Conservation (phyloP, 2,888 invertebrate genomes). For the Mythimna albipuncta region DNA sequence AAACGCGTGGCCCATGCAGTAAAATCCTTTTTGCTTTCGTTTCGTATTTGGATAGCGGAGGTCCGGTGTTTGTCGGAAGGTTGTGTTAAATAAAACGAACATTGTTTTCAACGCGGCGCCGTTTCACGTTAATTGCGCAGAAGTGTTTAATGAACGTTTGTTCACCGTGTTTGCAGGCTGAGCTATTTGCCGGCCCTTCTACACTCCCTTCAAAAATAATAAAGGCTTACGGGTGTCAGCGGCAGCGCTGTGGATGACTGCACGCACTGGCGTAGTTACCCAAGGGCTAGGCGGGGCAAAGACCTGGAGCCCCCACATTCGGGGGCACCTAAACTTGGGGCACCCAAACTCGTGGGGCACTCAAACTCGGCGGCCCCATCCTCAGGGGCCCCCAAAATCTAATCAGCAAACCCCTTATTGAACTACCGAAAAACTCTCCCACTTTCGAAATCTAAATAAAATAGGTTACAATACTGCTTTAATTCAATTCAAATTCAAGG, state of each 20-base stretch:
- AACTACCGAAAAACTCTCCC: too few species aligned
- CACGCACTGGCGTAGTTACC: constrained; percentile 5
- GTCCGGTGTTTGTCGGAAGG: constrained; percentile 68
- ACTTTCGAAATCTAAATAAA: too few species aligned
- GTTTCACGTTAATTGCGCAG: constrained; percentile 80
- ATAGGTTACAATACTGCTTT: too few species aligned
- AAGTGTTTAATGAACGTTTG: constrained; percentile 85
- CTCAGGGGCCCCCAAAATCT: too few species aligned
- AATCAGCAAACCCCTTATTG: too few species aligned
- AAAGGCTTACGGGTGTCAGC: constrained; percentile 51
- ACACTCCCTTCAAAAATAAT: constrained; percentile 66
- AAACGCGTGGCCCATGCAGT: constrained; percentile 18
- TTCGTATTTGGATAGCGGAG: constrained; percentile 67
- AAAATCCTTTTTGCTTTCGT: constrained; percentile 63
- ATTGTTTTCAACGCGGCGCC: constrained; percentile 76
- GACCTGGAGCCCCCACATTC: too few species aligned
- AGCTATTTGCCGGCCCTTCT: constrained; percentile 71
- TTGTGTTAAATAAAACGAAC: constrained; percentile 76
- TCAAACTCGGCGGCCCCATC: too few species aligned
- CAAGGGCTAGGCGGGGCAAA: too few species aligned
- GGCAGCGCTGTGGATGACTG: constrained; percentile 49
- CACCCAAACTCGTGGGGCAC: too few species aligned
- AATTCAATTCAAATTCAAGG: too few species aligned
- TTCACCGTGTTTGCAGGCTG: constrained; percentile 75
- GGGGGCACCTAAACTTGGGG: too few species aligned